Percentiles rank a stretch among this genome's conserved stretches.
These are phyloP conservation scores for Pararge aegeria DNA, from an alignment of 1,140 invertebrate genomes.

Conservation along the genomic window DNA sequence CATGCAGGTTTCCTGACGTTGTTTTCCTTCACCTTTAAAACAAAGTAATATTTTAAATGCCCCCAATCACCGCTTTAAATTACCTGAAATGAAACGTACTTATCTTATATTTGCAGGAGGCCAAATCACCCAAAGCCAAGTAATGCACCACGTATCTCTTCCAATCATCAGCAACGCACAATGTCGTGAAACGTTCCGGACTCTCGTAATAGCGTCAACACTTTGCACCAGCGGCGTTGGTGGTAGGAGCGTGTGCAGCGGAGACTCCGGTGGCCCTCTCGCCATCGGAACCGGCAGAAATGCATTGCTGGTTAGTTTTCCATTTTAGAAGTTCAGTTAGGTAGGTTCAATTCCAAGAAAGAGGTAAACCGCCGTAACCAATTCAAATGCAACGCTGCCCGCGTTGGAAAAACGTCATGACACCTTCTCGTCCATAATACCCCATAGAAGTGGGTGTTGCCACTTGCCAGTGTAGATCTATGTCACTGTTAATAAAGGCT, in stretches of 20 bases:
- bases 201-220: conserved; percentile 21
- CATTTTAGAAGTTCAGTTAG: neutral
- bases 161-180: conserved; percentile 37
- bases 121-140: conserved; percentile 31
- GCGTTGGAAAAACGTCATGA: too few species aligned
- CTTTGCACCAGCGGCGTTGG: conserved; percentile 36
- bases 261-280: conserved; percentile 47
- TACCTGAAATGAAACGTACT: too few species aligned
- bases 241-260: conserved; percentile 34
- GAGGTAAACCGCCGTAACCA: too few species aligned
- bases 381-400: neutral
- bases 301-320: neutral
- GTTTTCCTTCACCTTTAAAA: too few species aligned
- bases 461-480: too few species aligned
- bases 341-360: too few species aligned
- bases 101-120: conserved; percentile 10
- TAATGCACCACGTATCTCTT: conserved; percentile 29
- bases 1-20: too few species aligned
- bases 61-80: too few species aligned
- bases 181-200: conserved; percentile 26
- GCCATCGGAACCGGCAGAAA: neutral
- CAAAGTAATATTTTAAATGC: too few species aligned
- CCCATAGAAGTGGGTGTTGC: too few species aligned
- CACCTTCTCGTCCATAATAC: too few species aligned
- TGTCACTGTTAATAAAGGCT: too few species aligned